Base-by-base conservation (phyloP, 1,140 invertebrate genomes). In the Grapholita molesta region DNA sequence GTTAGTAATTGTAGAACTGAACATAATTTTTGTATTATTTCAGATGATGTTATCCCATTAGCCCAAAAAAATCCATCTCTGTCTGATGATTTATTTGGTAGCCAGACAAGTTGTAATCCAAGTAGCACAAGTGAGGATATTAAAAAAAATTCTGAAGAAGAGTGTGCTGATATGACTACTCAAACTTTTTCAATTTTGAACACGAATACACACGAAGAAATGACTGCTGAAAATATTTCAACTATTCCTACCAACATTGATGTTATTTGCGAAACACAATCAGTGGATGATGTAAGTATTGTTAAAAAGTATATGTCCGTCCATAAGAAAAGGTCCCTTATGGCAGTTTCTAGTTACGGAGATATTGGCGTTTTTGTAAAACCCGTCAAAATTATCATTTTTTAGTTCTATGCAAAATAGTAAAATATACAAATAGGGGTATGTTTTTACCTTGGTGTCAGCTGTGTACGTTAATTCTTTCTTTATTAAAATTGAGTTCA, bases 41-140 rank as follows among this genome's bases (percentile, higher is more conserved):
- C 74, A 90, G 88, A 90, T 81, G 86, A 86, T 12, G 84, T 83
- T 64, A 69, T 91, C 55, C 87, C 85, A 42, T 68, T 86, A 33
- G 87, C 84, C 15, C 89, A 91, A 75, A 69, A 57, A 32, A 78
- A 80, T 21, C 80, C 79, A 73, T 82, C 78, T 9, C 66, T 57
- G 35, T 88, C 87, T 18, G 83, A 86, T 55, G 86, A 91, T 15
- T 64, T 90, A 23, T 84, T 89, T 65, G 73, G 76, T 23, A 87
- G 82, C 52, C 87, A 85, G 79, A 79, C 77, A 33, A 82, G 72
- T 32, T 30, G 25, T 30, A 42, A 11, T 18, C 23, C 25, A 18
- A 52, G 18, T n/a, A 28, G 21, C 11, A 28, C 61, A 64, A 64
- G 3, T 42, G 42, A 28, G 57, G 15, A 55, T 11, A 21, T 12